Conservation (phyloP, 2,797 vertebrate species). For the Rallus crepitans region DNA sequence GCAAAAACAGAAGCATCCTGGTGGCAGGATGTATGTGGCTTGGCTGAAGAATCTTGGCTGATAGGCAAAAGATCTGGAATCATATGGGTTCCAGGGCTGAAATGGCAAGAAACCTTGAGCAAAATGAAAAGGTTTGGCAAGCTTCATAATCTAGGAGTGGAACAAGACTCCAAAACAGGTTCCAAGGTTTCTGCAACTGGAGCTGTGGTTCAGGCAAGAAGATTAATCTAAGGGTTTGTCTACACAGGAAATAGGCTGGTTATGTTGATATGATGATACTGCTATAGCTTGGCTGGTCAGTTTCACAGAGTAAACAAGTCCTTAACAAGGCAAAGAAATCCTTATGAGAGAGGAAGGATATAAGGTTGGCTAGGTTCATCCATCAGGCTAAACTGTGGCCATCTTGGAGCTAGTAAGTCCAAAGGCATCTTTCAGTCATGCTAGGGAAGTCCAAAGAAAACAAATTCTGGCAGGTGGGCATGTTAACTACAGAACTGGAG, state of each 20-base stretch:
- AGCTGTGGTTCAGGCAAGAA: not conserved
- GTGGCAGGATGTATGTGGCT: slow-evolving; percentile 10
- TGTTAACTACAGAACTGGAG: not conserved
- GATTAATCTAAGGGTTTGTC: not conserved
- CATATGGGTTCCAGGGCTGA: not conserved
- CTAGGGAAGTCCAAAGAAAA: not conserved
- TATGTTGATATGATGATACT: not conserved
- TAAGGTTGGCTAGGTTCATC: not conserved
- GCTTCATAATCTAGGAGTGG: not conserved
- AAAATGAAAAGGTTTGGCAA: slow-evolving; percentile 19
- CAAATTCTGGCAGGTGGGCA: not conserved
- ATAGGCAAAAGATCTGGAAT: slow-evolving; percentile 1
- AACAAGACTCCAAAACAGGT: not conserved
- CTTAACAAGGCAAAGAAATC: not conserved
- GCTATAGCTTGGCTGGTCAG: not conserved
- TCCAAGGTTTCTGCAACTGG: slow-evolving; percentile 1
- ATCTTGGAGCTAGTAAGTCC: not conserved
- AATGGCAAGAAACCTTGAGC: not conserved
- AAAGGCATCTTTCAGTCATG: not conserved
- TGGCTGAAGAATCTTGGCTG: slow-evolving; percentile 8
- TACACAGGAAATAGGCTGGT: not conserved
- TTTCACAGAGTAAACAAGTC: not conserved
- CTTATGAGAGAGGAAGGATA: not conserved
- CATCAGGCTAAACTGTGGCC: not conserved
- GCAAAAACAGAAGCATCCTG: not conserved